phyloP scores from a whole-genome alignment of 2,113 vertebrate genomes.

The Uria aalge region DNA sequence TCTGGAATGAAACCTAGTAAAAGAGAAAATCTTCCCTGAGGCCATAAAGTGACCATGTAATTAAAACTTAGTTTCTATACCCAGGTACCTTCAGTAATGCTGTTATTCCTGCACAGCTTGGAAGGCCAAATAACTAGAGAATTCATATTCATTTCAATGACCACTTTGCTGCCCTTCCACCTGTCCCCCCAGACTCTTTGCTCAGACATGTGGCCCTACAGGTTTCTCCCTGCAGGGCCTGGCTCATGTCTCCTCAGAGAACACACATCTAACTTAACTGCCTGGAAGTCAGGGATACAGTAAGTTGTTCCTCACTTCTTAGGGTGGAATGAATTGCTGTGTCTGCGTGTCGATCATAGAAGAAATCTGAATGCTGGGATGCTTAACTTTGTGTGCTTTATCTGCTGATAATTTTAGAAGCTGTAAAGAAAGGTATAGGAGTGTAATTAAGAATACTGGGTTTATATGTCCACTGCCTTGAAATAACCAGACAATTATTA shows the following conservation, averaged over 20 bases:
- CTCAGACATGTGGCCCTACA: background rate
- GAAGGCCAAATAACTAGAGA: background rate
- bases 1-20: background rate
- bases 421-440: background rate
- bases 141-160: background rate
- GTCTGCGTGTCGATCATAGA: background rate
- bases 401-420: background rate
- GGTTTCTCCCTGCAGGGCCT: background rate
- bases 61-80: background rate
- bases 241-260: background rate
- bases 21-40: background rate
- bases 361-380: background rate
- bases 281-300: background rate
- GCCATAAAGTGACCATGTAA: background rate
- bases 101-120: background rate
- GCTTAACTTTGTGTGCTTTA: background rate
- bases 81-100: background rate
- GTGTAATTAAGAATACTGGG: background rate
- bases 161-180: background rate
- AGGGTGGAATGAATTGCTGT: background rate
- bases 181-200: background rate
- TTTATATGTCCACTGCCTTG: background rate
- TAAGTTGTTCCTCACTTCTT: background rate
- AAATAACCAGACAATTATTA: background rate
- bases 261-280: background rate